These are phyloP conservation scores for Amblyteles armatorius DNA, from an alignment of 2,888 invertebrate species.

Conservation along the genomic window DNA sequence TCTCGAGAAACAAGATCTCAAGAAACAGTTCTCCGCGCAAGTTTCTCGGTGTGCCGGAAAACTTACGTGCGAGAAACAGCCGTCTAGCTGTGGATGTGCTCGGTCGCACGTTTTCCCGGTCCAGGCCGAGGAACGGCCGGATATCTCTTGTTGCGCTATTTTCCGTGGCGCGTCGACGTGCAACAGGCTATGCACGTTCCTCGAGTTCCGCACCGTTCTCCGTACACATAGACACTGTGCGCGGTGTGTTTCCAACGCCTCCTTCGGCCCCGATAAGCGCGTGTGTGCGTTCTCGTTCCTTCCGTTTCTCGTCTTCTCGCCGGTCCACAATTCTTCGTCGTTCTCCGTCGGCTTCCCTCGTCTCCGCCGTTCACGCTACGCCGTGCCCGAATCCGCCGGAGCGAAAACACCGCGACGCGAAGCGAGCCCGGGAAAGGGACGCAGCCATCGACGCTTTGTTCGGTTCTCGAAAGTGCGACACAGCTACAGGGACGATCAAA, in stretches of 20 bases:
- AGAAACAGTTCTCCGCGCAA: neutral
- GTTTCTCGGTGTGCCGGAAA: conserved; percentile 12
- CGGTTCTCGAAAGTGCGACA: conserved; percentile 6
- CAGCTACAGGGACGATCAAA: conserved; percentile 18
- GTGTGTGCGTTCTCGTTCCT: conserved; percentile 32
- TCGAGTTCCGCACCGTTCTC: conserved; percentile 29
- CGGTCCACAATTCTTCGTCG: conserved; percentile 32
- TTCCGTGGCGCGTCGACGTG: conserved; percentile 54
- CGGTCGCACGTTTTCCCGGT: conserved; percentile 30
- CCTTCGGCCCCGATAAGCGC: conserved; percentile 42
- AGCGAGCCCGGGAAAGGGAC: conserved; percentile 8
- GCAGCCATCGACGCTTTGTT: neutral
- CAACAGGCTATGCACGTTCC: conserved; percentile 68
- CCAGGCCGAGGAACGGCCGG: conserved; percentile 55
- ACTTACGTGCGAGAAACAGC: conserved; percentile 20
- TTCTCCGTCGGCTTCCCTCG: conserved; percentile 11
- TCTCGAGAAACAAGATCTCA: conserved; percentile 1
- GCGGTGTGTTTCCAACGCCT: conserved; percentile 29
- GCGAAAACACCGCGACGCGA: conserved; percentile 9
- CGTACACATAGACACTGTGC: neutral
- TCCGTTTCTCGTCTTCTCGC: conserved; percentile 9
- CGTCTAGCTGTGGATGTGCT: conserved; percentile 27
- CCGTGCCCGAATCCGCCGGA: conserved; percentile 2
- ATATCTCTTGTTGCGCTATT: conserved; percentile 61
- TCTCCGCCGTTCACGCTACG: neutral